Evolutionary conservation across 2,797 vertebrate genomes (phyloP).

Genomic region (Epinephelus malabaricus): DNA sequence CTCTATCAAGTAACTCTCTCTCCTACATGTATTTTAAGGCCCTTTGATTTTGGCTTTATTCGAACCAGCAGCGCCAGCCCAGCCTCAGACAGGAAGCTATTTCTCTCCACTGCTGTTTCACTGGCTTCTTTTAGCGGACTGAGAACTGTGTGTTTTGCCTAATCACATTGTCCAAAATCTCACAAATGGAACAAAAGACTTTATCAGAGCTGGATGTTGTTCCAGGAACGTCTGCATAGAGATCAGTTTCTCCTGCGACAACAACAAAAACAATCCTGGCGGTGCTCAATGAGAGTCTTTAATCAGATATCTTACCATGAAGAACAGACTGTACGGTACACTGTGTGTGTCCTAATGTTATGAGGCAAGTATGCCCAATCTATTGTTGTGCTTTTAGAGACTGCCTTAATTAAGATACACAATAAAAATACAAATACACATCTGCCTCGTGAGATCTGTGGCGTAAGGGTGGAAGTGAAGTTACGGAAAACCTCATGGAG

Average conservation of each 20-base stretch:
- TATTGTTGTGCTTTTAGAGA: neutral
- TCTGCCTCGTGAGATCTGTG: neutral
- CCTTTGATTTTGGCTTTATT: slow-evolving; percentile 32
- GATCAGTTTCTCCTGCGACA: slow-evolving; percentile 31
- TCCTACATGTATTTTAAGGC: slow-evolving; percentile 33
- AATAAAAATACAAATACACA: neutral
- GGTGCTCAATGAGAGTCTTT: slow-evolving; percentile 3
- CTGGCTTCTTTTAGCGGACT: slow-evolving; percentile 12
- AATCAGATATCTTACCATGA: slow-evolving; percentile 15
- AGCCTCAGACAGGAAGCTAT: slow-evolving; percentile 1
- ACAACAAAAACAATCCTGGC: slow-evolving; percentile 33
- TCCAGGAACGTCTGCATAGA: slow-evolving; percentile 33
- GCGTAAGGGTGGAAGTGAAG: neutral
- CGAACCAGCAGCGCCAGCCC: slow-evolving; percentile 12
- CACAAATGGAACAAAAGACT: slow-evolving; percentile 57
- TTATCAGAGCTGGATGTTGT: slow-evolving; percentile 16
- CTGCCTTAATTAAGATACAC: neutral
- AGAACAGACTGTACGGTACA: neutral
- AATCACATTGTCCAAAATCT: slow-evolving; percentile 46
- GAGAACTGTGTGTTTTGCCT: slow-evolving; percentile 42
- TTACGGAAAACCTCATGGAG: neutral
- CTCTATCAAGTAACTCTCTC: slow-evolving; percentile 38
- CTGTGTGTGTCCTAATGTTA: neutral
- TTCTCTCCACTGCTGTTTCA: slow-evolving; percentile 11
- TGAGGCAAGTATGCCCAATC: neutral